Base-by-base conservation (phyloP, 2,113 vertebrate genomes). In the Tragelaphus buxtoni region DNA sequence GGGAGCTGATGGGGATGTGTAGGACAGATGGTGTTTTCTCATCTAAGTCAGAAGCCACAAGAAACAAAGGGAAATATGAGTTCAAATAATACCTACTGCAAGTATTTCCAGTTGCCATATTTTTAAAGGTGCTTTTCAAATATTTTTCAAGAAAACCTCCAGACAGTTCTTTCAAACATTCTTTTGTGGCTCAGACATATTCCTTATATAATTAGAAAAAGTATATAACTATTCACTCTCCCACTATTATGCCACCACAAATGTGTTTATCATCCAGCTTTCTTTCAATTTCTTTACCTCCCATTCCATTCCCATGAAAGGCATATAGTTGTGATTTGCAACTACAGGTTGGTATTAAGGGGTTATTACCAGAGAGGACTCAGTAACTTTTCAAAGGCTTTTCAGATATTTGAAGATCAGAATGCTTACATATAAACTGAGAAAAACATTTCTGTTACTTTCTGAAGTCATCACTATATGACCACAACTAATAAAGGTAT, bases 331-430 rank as follows among this genome's bases (percentile, higher is more conserved):
- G 47, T 93, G 97, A 97, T 95, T 98, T 97, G 97, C 91, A 87
- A 88, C n/a, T 92, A 32, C 56, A 76, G 96, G 63, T 87, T 92
- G 55, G n/a, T 74, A 82, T 97, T 97, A 89, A 97, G 55, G 92
- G 91, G 35, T 8, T 96, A 96, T 97, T 95, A 97, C 96, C 91
- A 98, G 18, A 97, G 63, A n/a, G 63, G 79, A 97, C 90, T 95
- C 39, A 96, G 2, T 76, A 42, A n/a, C 10, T 90, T 96, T 96
- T 94, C 92, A 45, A 89, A 85, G n/a, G 9, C 42, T 79, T 94
- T 94, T 93, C 42, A 45, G 47, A 39, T 87, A 69, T 83, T 94
- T 91, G 87, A 97, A 94, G 80, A 92, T 91, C 58, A 96, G 39
- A 89, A 91, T 28, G 60, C 49, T 88, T 39, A 88, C 51, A 60